Conservation (phyloP, 2,113 vertebrate genomes). For the Leuciscus idus region DNA sequence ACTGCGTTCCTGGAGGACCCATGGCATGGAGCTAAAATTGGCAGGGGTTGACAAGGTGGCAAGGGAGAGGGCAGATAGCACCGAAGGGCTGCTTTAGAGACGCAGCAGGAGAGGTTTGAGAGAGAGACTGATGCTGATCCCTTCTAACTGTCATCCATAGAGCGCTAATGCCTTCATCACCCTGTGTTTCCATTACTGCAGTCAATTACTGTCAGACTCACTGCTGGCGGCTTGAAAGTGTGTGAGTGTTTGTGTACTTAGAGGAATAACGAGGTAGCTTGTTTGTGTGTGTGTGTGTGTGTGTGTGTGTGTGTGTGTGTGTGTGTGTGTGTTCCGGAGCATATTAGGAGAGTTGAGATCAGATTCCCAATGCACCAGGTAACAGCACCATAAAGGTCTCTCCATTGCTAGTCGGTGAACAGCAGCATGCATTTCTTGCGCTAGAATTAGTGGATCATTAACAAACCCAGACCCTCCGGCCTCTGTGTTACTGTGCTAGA, state of each 20-base stretch:
- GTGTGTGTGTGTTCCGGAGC: neutral
- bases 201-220: slow-evolving; percentile 1
- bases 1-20: slow-evolving; percentile 59
- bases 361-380: slow-evolving; percentile 59
- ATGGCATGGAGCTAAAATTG: slow-evolving; percentile 11
- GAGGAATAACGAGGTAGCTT: neutral
- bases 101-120: slow-evolving; percentile 53
- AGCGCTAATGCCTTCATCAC: slow-evolving; percentile 3
- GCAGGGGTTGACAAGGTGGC: slow-evolving; percentile 21
- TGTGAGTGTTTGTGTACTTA: neutral
- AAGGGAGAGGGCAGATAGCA: neutral
- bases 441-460: slow-evolving; percentile 61
- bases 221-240: neutral
- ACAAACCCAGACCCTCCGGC: slow-evolving; percentile 58
- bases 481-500: slow-evolving; percentile 2
- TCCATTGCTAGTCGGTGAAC: slow-evolving; percentile 43
- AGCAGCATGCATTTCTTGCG: slow-evolving; percentile 46
- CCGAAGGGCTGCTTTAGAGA: slow-evolving; percentile 14
- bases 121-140: slow-evolving; percentile 28
- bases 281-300: neutral
- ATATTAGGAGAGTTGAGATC: neutral
- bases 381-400: slow-evolving; percentile 59
- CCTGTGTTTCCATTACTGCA: slow-evolving; percentile 28
- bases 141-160: slow-evolving; percentile 1
- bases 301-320: neutral